phyloP scores from a whole-genome alignment of 2,113 vertebrate genomes.

The Carlito syrichta region DNA sequence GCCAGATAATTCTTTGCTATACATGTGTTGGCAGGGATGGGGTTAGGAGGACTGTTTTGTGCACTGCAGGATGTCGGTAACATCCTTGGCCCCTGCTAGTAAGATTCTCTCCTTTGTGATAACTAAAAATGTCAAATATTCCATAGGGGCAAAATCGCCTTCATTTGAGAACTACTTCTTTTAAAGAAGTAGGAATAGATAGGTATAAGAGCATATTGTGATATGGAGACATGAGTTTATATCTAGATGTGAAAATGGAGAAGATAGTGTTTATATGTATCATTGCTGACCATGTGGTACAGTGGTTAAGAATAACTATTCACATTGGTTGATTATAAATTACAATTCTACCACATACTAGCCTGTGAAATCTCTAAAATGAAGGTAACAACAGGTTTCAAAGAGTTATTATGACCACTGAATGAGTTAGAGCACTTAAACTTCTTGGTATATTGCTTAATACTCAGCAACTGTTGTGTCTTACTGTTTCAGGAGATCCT shows the following conservation, averaged over 20 bases:
- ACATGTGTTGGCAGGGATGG: not conserved
- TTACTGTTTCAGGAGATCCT: constrained; percentile 11
- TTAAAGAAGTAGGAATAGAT: not conserved
- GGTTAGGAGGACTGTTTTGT: not conserved
- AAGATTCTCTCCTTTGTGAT: not conserved
- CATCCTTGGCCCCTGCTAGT: not conserved
- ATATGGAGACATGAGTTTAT: not conserved
- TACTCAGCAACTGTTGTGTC: not conserved
- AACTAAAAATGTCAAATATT: not conserved
- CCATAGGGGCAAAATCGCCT: not conserved
- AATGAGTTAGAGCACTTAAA: not conserved
- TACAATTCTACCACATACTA: not conserved
- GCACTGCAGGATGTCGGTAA: not conserved
- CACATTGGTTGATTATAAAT: not conserved
- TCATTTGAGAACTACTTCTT: not conserved
- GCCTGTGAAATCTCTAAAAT: not conserved
- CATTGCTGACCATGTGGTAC: not conserved
- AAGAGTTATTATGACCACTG: not conserved
- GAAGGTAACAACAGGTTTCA: not conserved
- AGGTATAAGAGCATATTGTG: not conserved
- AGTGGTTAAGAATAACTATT: not conserved
- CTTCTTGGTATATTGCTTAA: not conserved
- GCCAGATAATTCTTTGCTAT: not conserved
- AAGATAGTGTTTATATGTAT: not conserved
- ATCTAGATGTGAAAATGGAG: not conserved